A percentile compares a stretch with the other conserved stretches of the same genome.
These are phyloP conservation scores for Tetramorium bicarinatum DNA, from an alignment of 2,888 invertebrate species.

Conservation along the genomic window DNA sequence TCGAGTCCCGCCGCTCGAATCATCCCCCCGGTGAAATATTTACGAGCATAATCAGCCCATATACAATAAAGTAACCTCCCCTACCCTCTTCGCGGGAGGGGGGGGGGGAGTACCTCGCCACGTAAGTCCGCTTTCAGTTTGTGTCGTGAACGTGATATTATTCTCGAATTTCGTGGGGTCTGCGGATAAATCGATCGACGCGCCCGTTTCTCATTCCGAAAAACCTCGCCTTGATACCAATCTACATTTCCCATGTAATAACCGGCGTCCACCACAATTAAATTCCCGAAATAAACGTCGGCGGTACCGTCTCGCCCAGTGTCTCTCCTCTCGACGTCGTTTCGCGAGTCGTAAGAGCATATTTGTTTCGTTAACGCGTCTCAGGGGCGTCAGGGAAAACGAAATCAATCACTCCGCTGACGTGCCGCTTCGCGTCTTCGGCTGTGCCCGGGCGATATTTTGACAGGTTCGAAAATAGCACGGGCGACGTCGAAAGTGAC, in stretches of 20 bases:
- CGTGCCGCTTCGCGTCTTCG: conserved; percentile 13
- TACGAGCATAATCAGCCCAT: conserved; percentile 81
- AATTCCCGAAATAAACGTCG: conserved; percentile 17
- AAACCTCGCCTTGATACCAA: not conserved
- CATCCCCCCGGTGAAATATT: conserved; percentile 80
- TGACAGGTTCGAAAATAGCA: conserved; percentile 42
- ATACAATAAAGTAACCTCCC: conserved; percentile 75
- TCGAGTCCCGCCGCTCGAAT: conserved; percentile 67
- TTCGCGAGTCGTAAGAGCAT: not conserved
- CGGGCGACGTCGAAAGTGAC: conserved; percentile 58
- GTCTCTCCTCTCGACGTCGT: not conserved
- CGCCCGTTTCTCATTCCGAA: conserved; percentile 16
- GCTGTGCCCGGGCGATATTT: conserved; percentile 29
- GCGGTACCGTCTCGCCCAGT: not conserved
- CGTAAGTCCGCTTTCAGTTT: conserved; percentile 27
- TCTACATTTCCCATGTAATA: not conserved
- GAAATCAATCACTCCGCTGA: conserved; percentile 38
- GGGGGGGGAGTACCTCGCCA: conserved; percentile 25
- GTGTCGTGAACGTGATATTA: conserved; percentile 19
- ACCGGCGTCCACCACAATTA: not conserved
- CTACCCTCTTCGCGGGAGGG: conserved; percentile 19
- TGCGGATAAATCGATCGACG: conserved; percentile 29
- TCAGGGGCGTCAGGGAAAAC: not conserved
- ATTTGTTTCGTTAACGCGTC: conserved; percentile 8
- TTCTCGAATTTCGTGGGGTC: conserved; percentile 8